phyloP scores from a whole-genome alignment of 1,140 invertebrate species.

The Drosophila kanapiae region DNA sequence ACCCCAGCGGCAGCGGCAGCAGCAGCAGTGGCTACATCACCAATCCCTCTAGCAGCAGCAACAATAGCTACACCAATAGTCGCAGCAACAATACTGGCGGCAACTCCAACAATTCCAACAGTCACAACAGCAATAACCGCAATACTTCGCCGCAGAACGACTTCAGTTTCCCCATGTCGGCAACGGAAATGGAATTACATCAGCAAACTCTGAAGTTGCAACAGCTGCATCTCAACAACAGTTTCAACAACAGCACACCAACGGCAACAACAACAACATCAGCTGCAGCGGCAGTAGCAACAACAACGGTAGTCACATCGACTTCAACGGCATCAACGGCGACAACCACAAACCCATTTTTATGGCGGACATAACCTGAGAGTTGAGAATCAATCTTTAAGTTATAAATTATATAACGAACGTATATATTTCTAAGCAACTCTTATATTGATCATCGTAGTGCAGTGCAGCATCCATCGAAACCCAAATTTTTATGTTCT shows the following conservation, averaged over 20 bases:
- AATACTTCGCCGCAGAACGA: conserved; percentile 15
- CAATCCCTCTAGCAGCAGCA: conserved; percentile 20
- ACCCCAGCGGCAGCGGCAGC: conserved; percentile 11
- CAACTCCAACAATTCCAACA: conserved; percentile 15
- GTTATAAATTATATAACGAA: conserved; percentile 27
- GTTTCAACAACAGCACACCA: conserved; percentile 27
- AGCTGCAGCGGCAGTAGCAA: background rate
- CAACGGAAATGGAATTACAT: conserved; percentile 35
- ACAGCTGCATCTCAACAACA: conserved; percentile 28
- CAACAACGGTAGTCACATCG: conserved; percentile 11
- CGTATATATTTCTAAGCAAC: conserved; percentile 20
- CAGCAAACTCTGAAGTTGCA: conserved; percentile 44
- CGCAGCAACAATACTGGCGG: conserved; percentile 9
- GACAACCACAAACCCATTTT: conserved; percentile 32
- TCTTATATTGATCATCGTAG: conserved; percentile 41
- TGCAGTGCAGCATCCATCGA: conserved; percentile 29
- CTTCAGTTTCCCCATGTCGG: conserved; percentile 31
- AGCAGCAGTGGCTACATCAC: conserved; percentile 18
- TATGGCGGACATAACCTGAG: conserved; percentile 70
- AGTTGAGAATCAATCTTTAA: conserved; percentile 45
- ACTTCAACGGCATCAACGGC: conserved; percentile 30
- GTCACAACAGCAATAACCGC: conserved; percentile 14
- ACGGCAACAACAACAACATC: conserved; percentile 31
- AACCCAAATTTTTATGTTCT: conserved; percentile 62
- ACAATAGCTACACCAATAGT: conserved; percentile 21